Conservation (phyloP, 2,797 vertebrate species). For the Spondyliosoma cantharus region DNA sequence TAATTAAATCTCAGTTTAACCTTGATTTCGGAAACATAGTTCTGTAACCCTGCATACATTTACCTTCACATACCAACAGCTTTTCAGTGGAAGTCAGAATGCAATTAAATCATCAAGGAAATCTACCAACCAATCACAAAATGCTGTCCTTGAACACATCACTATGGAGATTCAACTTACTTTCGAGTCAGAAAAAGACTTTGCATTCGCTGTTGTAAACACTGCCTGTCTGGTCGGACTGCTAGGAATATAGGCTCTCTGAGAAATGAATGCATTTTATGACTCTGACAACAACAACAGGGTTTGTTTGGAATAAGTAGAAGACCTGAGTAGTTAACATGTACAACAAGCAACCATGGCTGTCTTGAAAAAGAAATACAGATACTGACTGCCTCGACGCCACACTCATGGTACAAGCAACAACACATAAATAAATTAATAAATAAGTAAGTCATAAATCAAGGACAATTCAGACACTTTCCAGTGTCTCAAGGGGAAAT, state of each 20-base stretch:
- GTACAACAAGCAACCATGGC: not conserved
- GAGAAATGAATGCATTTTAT: slow-evolving; percentile 28
- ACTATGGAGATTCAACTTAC: slow-evolving; percentile 16
- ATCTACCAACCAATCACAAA: not conserved
- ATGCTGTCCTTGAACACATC: slow-evolving; percentile 8
- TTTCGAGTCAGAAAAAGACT: not conserved
- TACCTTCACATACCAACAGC: not conserved
- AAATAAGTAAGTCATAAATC: slow-evolving; percentile 11
- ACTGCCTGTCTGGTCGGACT: not conserved
- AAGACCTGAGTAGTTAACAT: slow-evolving; percentile 28
- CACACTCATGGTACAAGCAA: not conserved
- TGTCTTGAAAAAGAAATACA: slow-evolving; percentile 23
- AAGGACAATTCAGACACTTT: slow-evolving; percentile 15
- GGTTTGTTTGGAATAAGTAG: slow-evolving; percentile 21
- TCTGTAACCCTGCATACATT: not conserved
- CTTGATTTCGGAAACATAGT: not conserved
- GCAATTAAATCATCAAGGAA: slow-evolving; percentile 6
- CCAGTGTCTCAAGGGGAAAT: not conserved
- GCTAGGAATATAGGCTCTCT: not conserved
- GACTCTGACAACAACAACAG: slow-evolving; percentile 27
- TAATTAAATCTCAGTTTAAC: not conserved
- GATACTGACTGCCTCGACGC: not conserved
- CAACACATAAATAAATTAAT: slow-evolving; percentile 5
- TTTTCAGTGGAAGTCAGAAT: not conserved
- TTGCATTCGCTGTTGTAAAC: not conserved